phyloP scores from a whole-genome alignment of 2,888 invertebrate genomes.

The Tortrix viridana region DNA sequence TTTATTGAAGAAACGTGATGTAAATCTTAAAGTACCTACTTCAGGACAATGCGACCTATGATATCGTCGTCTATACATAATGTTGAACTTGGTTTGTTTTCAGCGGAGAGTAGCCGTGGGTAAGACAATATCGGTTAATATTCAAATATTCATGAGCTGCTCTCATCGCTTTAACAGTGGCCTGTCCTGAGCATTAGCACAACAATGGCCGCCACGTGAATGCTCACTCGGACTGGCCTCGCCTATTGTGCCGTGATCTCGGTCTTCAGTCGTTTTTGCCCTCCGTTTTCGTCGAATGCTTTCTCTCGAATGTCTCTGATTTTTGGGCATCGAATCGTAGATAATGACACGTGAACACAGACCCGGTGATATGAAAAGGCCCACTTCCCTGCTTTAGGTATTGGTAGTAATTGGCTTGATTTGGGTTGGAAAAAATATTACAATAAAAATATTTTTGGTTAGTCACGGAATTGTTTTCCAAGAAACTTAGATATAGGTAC shows the following conservation, averaged over 20 bases:
- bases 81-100: too few relatives aligned
- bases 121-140: conserved; percentile 75
- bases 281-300: conserved; percentile 35
- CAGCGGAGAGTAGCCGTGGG: conserved; percentile 55
- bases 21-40: conserved; percentile 25
- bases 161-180: conserved; percentile 52
- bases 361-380: conserved; percentile 35
- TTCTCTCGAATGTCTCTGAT: conserved; percentile 32
- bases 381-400: background rate
- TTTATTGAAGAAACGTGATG: conserved; percentile 29
- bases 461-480: too few relatives aligned
- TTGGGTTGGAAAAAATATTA: too few relatives aligned
- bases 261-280: conserved; percentile 52
- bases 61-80: too few relatives aligned
- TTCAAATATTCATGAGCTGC: conserved; percentile 81
- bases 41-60: conserved; percentile 21
- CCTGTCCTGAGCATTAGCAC: conserved; percentile 69
- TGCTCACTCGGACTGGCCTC: conserved; percentile 64
- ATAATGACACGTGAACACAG: conserved; percentile 24
- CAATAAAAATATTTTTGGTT: too few relatives aligned
- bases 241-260: conserved; percentile 64
- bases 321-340: conserved; percentile 9
- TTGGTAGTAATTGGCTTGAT: too few relatives aligned
- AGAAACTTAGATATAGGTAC: too few relatives aligned
- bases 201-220: conserved; percentile 67